These are phyloP conservation scores for Crypturellus undulatus DNA, from an alignment of 2,113 vertebrate species.

Conservation along the genomic window DNA sequence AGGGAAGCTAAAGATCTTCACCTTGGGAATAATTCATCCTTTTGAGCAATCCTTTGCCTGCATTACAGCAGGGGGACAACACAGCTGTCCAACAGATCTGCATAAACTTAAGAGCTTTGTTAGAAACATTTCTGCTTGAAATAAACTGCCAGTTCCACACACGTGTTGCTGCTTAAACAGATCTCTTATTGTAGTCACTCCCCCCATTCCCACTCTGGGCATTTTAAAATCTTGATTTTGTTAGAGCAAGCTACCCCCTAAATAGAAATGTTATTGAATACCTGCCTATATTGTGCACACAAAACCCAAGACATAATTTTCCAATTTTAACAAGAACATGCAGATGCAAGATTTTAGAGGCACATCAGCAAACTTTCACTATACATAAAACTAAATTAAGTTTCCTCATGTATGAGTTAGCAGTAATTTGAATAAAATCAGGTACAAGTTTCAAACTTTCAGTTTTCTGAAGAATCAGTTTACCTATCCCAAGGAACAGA, in stretches of 20 bases:
- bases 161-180: not conserved
- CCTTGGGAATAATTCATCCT: not conserved
- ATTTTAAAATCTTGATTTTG: not conserved
- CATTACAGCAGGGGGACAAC: not conserved
- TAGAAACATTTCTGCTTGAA: not conserved
- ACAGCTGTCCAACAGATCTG: not conserved
- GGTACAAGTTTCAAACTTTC: not conserved
- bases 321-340: not conserved
- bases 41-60: not conserved
- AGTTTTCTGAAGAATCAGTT: conserved; percentile 36
- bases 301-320: not conserved
- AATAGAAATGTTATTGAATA: not conserved
- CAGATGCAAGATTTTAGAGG: not conserved
- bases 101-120: not conserved
- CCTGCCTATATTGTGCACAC: not conserved
- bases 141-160: not conserved
- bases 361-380: not conserved
- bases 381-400: not conserved
- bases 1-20: not conserved
- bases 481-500: conserved; percentile 99
- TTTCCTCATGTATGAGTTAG: not conserved
- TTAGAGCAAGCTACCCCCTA: not conserved
- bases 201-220: not conserved
- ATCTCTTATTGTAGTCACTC: not conserved
- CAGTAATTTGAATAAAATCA: conserved; percentile 11